These are phyloP conservation scores for Tyria jacobaeae DNA, from an alignment of 2,888 invertebrate species.

Conservation along the genomic window DNA sequence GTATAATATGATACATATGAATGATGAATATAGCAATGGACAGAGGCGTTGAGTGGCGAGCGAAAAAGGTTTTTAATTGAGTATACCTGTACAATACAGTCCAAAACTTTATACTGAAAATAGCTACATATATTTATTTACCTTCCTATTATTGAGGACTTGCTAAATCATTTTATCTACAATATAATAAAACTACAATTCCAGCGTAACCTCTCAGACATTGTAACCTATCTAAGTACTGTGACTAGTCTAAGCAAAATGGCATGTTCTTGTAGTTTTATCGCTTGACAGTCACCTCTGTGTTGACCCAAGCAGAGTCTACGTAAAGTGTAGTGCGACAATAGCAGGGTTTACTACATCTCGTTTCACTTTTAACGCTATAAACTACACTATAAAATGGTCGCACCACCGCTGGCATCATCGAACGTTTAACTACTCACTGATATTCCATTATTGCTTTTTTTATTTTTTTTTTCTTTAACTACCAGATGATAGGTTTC, in stretches of 20 bases:
- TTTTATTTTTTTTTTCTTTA: conserved; percentile 20
- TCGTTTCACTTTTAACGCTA: conserved; percentile 75
- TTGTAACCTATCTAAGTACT: conserved; percentile 15
- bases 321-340: conserved; percentile 65
- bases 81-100: no score
- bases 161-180: neutral
- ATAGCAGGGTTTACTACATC: conserved; percentile 68
- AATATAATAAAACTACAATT: conserved; percentile 11
- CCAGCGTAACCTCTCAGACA: conserved; percentile 12
- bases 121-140: no score
- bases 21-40: no score
- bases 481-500: conserved; percentile 8
- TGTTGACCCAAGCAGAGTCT: conserved; percentile 54
- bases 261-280: conserved; percentile 36
- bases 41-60: no score
- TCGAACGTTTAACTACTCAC: conserved; percentile 55
- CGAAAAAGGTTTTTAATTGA: no score
- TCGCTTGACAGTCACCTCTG: conserved; percentile 44
- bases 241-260: conserved; percentile 31
- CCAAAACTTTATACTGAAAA: no score
- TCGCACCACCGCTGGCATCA: conserved; percentile 61
- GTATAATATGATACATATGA: no score
- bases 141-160: neutral
- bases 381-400: conserved; percentile 72
- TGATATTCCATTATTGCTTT: conserved; percentile 34